phyloP scores from a whole-genome alignment of 1,140 invertebrate species.

The Rhysida immarginata region DNA sequence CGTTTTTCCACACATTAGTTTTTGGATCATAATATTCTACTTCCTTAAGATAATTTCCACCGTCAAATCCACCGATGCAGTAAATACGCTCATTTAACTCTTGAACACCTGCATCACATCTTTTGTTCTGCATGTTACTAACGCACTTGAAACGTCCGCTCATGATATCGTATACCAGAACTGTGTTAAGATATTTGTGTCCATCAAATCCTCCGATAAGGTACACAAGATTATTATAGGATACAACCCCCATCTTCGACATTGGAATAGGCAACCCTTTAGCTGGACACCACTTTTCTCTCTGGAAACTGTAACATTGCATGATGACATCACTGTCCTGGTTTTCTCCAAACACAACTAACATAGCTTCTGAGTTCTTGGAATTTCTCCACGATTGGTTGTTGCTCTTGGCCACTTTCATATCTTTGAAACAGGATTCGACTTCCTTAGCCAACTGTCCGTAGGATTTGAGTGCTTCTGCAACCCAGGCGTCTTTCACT shows the following conservation, averaged over 20 bases:
- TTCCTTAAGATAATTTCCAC: not conserved
- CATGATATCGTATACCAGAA: not conserved
- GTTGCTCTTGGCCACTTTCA: not conserved
- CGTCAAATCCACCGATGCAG: constrained; percentile 3
- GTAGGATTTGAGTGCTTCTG: not conserved
- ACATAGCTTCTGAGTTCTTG: not conserved
- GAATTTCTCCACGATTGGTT: not conserved
- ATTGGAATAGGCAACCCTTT: constrained; percentile 2
- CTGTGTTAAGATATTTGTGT: constrained; percentile 2
- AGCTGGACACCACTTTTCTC: not conserved
- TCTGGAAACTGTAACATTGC: constrained; percentile 2
- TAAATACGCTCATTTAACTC: constrained; percentile 1
- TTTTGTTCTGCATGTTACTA: not conserved
- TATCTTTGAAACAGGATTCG: not conserved
- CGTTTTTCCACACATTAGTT: not conserved
- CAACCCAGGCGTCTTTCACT: not conserved
- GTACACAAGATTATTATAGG: not conserved
- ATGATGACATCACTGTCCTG: constrained; percentile 3
- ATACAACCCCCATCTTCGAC: constrained; percentile 1
- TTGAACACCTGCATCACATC: not conserved
- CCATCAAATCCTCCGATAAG: constrained; percentile 5
- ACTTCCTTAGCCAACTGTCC: not conserved
- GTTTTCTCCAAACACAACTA: constrained; percentile 3
- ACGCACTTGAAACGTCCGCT: not conserved
- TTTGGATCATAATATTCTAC: constrained; percentile 4